Evolutionary conservation across 1,140 invertebrate genomes (phyloP).

Genomic region (Popillia japonica): DNA sequence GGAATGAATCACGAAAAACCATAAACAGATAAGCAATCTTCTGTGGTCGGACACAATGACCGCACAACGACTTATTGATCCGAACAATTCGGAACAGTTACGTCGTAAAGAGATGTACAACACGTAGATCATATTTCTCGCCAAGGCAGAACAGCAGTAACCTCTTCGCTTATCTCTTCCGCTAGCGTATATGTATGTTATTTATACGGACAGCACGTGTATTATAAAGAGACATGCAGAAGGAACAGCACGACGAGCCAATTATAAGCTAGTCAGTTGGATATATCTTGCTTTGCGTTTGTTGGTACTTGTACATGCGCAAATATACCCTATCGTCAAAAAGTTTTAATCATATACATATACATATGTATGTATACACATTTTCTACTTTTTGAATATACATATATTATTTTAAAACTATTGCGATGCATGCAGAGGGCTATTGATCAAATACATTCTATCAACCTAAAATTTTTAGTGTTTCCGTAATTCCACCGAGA

Average conservation of each 20-base stretch:
- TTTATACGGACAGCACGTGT: constrained; percentile 11
- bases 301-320: neutral
- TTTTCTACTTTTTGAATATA: too few relatives aligned
- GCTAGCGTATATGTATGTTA: neutral
- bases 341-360: too few relatives aligned
- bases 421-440: too few relatives aligned
- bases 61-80: neutral
- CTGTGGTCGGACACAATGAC: neutral
- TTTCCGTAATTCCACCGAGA: too few relatives aligned
- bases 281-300: constrained; percentile 2
- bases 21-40: constrained; percentile 21
- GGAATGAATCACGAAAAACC: constrained; percentile 8
- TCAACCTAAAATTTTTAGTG: too few relatives aligned
- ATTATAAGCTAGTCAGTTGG: constrained; percentile 11
- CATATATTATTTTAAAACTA: too few relatives aligned
- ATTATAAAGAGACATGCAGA: constrained; percentile 6
- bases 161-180: constrained; percentile 3
- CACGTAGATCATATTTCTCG: neutral
- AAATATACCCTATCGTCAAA: neutral
- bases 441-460: too few relatives aligned
- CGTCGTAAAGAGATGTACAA: constrained; percentile 1
- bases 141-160: neutral
- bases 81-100: constrained; percentile 29
- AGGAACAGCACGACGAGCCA: constrained; percentile 11
- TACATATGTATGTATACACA: too few relatives aligned